Evolutionary conservation across 2,797 vertebrate species (phyloP), one percentile per base, ranked within the genome.

Genomic region (Phoxinus dragarum): DNA sequence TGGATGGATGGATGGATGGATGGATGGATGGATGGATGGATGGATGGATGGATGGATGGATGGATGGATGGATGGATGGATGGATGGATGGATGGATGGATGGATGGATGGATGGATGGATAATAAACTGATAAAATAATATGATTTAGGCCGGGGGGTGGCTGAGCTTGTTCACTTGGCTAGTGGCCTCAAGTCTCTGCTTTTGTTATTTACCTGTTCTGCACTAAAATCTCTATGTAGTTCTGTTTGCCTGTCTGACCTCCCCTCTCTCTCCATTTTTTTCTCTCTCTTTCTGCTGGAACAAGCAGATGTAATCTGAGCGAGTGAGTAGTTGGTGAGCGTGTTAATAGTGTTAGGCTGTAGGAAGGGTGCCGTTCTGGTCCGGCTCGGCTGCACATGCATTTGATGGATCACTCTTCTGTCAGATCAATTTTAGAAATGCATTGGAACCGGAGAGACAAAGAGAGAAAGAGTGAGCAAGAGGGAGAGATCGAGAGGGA

Each of bases 401-500:
- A 90, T 77, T 44, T 94, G 94, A 95, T 94, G 92, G 90, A 95
- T 94, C 89, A 90, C 88, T 92, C 71, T 88, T 80, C 90, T 93
- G 92, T 94, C 91, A 92, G 88, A 93, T 92, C 93, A 93, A 93
- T 94, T 91, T 92, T 87, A 90, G 90, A 93, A 93, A 92, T 90
- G 90, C 88, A 84, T 86, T 88, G 84, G 84, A 77, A 84, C 77
- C 4, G 0, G 72, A 82, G 85, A 76, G 47, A 76, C 64, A 68
- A 80, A 84, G 85, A 83, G 61, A 44, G 38, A 80, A 47, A 68
- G 76, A 40, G 12, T 6, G 42, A 83, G 64, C 23, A 34, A 77
- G 56, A 85, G 88, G 77, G 12, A 75, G 67, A 74, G 42, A 82
- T 85, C 78, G 42, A 61, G 21, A 72, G 77, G 69, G 23, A 54